Evolutionary conservation across 2,888 invertebrate species (phyloP).

Genomic region (Mesorhabditis sp.): DNA sequence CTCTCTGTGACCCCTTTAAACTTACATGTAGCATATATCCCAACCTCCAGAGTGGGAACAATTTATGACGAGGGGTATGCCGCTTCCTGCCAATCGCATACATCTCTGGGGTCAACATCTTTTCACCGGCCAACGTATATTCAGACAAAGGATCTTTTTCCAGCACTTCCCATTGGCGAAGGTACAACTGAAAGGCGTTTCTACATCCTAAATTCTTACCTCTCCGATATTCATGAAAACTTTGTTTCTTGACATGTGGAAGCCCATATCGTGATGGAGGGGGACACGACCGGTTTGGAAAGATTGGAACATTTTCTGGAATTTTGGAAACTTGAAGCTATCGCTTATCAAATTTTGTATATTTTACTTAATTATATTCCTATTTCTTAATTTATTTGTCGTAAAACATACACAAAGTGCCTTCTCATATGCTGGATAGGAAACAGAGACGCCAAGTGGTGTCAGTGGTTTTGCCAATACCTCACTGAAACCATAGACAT

Average conservation of each 20-base stretch:
- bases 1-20: too few species aligned
- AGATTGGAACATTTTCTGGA: slow-evolving; percentile 24
- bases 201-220: slow-evolving; percentile 30
- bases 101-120: slow-evolving; percentile 41
- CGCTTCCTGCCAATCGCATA: slow-evolving; percentile 25
- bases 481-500: slow-evolving; percentile 61
- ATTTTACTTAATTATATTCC: slow-evolving; percentile 18
- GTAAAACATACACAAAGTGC: slow-evolving; percentile 13
- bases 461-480: slow-evolving; percentile 59
- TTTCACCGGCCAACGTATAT: slow-evolving; percentile 40
- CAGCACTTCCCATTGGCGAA: slow-evolving; percentile 47
- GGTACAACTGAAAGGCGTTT: slow-evolving; percentile 60
- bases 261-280: slow-evolving; percentile 22
- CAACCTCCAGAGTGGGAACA: slow-evolving; percentile 11
- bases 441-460: slow-evolving; percentile 20
- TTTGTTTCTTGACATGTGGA: slow-evolving; percentile 56
- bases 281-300: slow-evolving; percentile 18
- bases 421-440: slow-evolving; percentile 14
- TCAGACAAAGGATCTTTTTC: slow-evolving; percentile 48
- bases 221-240: slow-evolving; percentile 59
- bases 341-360: neutral
- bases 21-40: neutral
- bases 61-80: slow-evolving; percentile 8
- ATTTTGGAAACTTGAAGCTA: neutral
- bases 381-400: slow-evolving; percentile 14